Percentiles rank a stretch among this genome's conserved stretches.
These are phyloP conservation scores for Crotalus tigris DNA, from an alignment of 2,113 vertebrate genomes.

Conservation along the genomic window DNA sequence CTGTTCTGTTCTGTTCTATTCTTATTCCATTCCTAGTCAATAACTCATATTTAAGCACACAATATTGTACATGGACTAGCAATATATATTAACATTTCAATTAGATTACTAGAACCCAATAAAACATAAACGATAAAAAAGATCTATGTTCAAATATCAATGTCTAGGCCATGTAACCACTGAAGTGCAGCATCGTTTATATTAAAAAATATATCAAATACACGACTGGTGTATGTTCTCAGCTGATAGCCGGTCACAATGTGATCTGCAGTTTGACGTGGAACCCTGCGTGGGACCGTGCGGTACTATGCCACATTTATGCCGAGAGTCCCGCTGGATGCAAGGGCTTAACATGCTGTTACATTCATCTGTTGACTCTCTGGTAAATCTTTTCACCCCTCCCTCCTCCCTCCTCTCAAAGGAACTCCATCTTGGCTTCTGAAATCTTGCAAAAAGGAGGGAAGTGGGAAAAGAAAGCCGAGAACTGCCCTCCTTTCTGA, in stretches of 20 bases:
- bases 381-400: background rate
- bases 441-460: background rate
- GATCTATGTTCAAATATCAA: too few species aligned
- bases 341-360: background rate
- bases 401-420: background rate
- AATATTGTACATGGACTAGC: too few species aligned
- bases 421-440: background rate
- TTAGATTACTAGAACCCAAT: too few species aligned
- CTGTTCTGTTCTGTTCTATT: background rate
- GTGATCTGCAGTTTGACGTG: too few species aligned
- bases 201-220: background rate
- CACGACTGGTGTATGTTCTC: background rate
- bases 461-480: conserved; percentile 5
- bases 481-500: background rate
- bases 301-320: background rate
- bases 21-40: background rate
- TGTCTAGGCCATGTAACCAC: background rate
- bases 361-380: background rate
- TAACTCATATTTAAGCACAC: too few species aligned
- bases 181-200: background rate
- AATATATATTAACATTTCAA: too few species aligned
- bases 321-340: too few species aligned
- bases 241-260: too few species aligned
- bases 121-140: too few species aligned
- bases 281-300: too few species aligned